These are phyloP conservation scores for Leptopilina myrica DNA, from an alignment of 2,888 invertebrate species.

Conservation along the genomic window DNA sequence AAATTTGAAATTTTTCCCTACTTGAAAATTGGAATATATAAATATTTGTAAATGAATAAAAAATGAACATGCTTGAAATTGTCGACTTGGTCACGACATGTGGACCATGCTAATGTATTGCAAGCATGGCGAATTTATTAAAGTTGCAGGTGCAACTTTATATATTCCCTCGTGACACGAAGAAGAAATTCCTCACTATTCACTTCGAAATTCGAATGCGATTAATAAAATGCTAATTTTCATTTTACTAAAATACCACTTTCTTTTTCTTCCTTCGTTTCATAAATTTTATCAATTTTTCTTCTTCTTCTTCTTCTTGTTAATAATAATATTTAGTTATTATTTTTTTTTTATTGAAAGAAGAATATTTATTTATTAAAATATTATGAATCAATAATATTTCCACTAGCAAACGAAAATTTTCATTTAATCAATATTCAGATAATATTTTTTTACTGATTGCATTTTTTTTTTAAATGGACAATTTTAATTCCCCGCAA, in stretches of 20 bases:
- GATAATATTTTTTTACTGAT: too few relatives aligned
- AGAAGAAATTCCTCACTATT: not conserved
- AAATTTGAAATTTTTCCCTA: not conserved
- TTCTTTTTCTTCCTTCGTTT: not conserved
- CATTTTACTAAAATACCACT: not conserved
- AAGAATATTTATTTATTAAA: too few relatives aligned
- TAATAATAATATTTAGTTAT: too few relatives aligned
- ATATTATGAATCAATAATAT: too few relatives aligned
- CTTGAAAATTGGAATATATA: not conserved
- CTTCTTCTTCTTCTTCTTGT: not conserved
- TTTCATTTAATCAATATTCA: too few relatives aligned
- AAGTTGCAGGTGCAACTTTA: slow-evolving; percentile 24
- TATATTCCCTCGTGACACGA: slow-evolving; percentile 10
- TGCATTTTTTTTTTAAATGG: too few relatives aligned
- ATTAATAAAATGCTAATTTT: not conserved
- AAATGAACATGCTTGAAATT: not conserved
- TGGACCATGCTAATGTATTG: slow-evolving; percentile 25
- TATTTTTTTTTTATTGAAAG: too few relatives aligned
- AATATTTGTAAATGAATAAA: not conserved
- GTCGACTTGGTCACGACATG: not conserved
- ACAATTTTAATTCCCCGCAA: too few relatives aligned
- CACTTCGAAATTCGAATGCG: not conserved
- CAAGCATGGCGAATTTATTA: not conserved
- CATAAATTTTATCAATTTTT: not conserved
- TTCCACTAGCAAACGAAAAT: too few relatives aligned